Conservation (phyloP, 2,113 vertebrate genomes). For the Lutjanus erythropterus region DNA sequence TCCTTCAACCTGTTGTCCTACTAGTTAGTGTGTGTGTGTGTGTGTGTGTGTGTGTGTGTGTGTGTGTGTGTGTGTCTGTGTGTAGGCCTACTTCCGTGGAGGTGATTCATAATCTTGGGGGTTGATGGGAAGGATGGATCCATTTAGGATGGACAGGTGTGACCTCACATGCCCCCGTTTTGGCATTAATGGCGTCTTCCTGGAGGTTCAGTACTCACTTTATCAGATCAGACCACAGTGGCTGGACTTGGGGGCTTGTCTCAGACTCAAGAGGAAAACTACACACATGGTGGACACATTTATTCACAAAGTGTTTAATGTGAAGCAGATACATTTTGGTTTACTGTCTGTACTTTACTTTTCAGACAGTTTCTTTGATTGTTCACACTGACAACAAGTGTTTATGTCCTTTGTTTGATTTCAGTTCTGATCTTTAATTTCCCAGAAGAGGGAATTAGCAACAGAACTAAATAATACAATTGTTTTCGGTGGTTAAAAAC, state of each 20-base stretch:
- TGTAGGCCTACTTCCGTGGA: conserved; percentile 25
- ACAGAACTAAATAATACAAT: no score
- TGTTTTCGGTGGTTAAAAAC: no score
- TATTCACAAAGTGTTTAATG: neutral
- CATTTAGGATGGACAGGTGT: conserved; percentile 66
- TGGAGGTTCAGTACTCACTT: conserved; percentile 38
- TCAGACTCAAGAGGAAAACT: neutral
- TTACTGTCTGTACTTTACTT: no score
- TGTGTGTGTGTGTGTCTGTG: conserved; percentile 22
- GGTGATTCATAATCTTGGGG: conserved; percentile 59
- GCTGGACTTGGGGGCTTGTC: neutral
- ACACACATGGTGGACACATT: neutral
- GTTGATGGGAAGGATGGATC: conserved; percentile 55
- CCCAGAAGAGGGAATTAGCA: neutral
- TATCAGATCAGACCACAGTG: conserved; percentile 38
- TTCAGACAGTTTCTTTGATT: neutral
- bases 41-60: conserved; percentile 21
- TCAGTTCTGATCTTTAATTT: neutral
- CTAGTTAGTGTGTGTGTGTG: neutral
- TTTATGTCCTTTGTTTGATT: neutral
- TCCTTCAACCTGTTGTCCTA: conserved; percentile 41
- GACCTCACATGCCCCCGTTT: conserved; percentile 45
- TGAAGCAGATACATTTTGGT: neutral
- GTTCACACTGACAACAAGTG: neutral
- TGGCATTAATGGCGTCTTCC: conserved; percentile 41